Conservation (phyloP, 2,888 invertebrate genomes). For the Leptopilina myrica region DNA sequence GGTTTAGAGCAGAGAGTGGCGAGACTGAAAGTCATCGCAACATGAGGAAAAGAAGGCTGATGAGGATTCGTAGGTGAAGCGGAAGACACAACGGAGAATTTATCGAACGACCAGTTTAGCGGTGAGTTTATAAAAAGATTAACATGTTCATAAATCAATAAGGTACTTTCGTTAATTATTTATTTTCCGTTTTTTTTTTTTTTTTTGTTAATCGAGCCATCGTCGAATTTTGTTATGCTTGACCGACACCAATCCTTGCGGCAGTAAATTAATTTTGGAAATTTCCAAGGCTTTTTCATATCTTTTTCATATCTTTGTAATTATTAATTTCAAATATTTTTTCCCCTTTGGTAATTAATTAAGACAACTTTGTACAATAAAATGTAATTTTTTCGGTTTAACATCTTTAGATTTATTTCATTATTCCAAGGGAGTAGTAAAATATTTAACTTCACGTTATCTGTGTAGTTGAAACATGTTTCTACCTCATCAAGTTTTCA, state of each 20-base stretch:
- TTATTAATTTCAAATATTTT: no score
- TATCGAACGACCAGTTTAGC: slow-evolving; percentile 17
- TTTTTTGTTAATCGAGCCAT: no score
- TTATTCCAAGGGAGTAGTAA: background rate
- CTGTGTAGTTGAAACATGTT: background rate
- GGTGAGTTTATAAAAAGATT: slow-evolving; percentile 7
- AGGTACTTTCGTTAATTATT: background rate
- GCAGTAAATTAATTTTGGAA: background rate
- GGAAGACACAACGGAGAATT: slow-evolving; percentile 32
- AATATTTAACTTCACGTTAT: background rate
- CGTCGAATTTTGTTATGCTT: no score
- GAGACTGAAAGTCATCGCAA: slow-evolving; percentile 35
- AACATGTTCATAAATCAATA: background rate
- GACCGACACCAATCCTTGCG: background rate
- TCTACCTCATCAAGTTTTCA: background rate
- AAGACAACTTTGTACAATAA: no score
- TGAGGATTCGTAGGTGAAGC: slow-evolving; percentile 31
- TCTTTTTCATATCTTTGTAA: no score
- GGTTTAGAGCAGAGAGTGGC: slow-evolving; percentile 20
- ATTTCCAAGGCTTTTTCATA: no score
- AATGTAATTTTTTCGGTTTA: background rate
- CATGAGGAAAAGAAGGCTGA: slow-evolving; percentile 28
- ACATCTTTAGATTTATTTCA: background rate
- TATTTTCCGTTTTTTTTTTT: background rate
- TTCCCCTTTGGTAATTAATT: no score